A percentile compares a stretch with the other conserved stretches of the same genome.
phyloP scores from a whole-genome alignment of 1,140 invertebrate genomes.

The Pantala flavescens region DNA sequence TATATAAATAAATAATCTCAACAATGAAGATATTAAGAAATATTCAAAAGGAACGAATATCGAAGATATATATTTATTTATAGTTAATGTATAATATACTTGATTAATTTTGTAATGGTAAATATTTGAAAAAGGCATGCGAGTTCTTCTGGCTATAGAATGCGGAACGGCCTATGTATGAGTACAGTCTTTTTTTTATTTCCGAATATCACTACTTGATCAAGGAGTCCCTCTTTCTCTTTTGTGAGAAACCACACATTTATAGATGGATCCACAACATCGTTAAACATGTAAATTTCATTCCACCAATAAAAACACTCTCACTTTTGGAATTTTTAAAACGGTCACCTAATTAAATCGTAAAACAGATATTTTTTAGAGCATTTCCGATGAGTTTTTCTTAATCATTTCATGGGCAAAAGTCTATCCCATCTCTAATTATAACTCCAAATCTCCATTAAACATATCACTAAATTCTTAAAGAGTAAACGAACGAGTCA shows the following conservation, averaged over 20 bases:
- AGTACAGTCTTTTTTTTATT: background rate
- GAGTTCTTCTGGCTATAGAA: background rate
- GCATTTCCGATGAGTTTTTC: no score
- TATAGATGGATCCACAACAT: background rate
- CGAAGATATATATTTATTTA: background rate
- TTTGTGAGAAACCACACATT: background rate
- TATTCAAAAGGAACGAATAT: background rate
- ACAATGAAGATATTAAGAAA: background rate
- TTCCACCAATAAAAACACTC: background rate
- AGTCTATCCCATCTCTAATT: no score
- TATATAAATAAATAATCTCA: slow-evolving; percentile 7
- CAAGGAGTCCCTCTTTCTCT: background rate
- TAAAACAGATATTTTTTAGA: no score
- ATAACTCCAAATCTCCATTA: no score
- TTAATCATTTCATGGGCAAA: no score
- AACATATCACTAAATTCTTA: no score
- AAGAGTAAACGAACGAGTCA: no score
- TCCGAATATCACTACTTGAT: background rate
- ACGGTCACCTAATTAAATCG: no score
- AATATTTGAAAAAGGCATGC: slow-evolving; percentile 1
- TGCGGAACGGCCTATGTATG: background rate
- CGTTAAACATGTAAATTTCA: background rate
- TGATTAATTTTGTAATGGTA: background rate
- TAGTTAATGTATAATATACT: slow-evolving; percentile 2
- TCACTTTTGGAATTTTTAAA: background rate